These are phyloP conservation scores for Gambelia wislizenii DNA, from an alignment of 2,797 vertebrate genomes.

Conservation along the genomic window DNA sequence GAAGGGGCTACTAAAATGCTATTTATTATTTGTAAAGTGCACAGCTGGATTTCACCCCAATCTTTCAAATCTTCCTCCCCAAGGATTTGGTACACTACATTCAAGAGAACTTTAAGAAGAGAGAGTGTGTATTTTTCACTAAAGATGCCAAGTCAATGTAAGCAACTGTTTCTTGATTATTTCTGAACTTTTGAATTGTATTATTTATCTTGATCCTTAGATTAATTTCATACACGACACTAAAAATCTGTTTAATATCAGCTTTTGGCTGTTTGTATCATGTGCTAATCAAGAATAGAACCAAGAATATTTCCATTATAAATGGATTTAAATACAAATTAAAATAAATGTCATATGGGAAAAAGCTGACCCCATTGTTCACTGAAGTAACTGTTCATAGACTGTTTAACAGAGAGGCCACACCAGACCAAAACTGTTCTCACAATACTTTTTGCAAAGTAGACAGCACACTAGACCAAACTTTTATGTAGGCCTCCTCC, in stretches of 20 bases:
- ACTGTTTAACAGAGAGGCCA: no score
- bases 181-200: not conserved
- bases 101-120: constrained; percentile 84
- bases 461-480: not conserved
- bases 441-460: not conserved
- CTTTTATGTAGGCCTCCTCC: not conserved
- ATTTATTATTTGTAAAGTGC: not conserved
- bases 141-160: constrained; percentile 82
- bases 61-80: constrained; percentile 30
- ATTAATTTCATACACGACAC: not conserved
- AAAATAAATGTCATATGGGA: not conserved
- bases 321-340: not conserved
- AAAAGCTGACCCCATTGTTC: not conserved
- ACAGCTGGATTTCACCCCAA: constrained; percentile 13
- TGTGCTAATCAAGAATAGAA: not conserved
- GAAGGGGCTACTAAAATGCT: not conserved
- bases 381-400: not conserved
- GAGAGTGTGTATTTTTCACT: constrained; percentile 83
- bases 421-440: not conserved
- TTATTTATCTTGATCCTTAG: not conserved
- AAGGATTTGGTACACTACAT: constrained; percentile 82
- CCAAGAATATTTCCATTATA: not conserved
- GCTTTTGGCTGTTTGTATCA: not conserved
- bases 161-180: constrained; percentile 52
- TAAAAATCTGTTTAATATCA: not conserved